phyloP scores from a whole-genome alignment of 2,888 invertebrate species.

The Pseudanteris insignis region DNA sequence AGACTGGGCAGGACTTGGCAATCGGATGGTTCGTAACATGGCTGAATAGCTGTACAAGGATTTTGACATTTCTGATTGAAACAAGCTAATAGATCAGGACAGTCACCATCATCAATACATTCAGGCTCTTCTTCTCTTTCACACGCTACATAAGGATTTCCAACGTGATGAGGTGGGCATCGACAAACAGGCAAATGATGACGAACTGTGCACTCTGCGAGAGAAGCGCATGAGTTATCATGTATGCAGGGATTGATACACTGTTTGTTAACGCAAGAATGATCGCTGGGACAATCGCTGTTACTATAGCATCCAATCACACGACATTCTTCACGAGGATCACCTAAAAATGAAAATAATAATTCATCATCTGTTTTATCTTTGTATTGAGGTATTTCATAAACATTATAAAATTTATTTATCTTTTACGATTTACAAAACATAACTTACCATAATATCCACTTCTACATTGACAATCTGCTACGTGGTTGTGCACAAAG shows the following conservation, averaged over 20 bases:
- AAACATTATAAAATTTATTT: too few species aligned
- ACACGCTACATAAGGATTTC: slow-evolving; percentile 86
- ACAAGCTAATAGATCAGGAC: slow-evolving; percentile 82
- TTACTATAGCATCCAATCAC: slow-evolving; percentile 86
- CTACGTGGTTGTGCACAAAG: slow-evolving; percentile 76
- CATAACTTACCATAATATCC: slow-evolving; percentile 74
- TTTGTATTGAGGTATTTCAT: slow-evolving; percentile 79
- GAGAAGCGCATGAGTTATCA: slow-evolving; percentile 78
- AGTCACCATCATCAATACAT: slow-evolving; percentile 84
- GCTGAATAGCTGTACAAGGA: slow-evolving; percentile 80
- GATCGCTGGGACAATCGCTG: slow-evolving; percentile 86
- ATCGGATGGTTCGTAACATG: slow-evolving; percentile 81
- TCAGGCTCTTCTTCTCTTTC: slow-evolving; percentile 77
- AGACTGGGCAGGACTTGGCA: slow-evolving; percentile 84
- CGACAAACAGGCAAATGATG: slow-evolving; percentile 88
- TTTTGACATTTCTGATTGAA: slow-evolving; percentile 83
- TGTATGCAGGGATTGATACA: slow-evolving; percentile 86
- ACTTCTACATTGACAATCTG: slow-evolving; percentile 81
- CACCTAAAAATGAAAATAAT: slow-evolving; percentile 66
- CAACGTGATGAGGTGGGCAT: slow-evolving; percentile 79
- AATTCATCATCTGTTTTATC: slow-evolving; percentile 75
- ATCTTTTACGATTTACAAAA: neutral
- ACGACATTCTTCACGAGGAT: slow-evolving; percentile 78
- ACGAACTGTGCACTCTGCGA: slow-evolving; percentile 82
- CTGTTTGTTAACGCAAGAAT: slow-evolving; percentile 85